These are phyloP conservation scores for Psilanteris sp. DNA, from an alignment of 1,140 invertebrate genomes.

Conservation along the genomic window DNA sequence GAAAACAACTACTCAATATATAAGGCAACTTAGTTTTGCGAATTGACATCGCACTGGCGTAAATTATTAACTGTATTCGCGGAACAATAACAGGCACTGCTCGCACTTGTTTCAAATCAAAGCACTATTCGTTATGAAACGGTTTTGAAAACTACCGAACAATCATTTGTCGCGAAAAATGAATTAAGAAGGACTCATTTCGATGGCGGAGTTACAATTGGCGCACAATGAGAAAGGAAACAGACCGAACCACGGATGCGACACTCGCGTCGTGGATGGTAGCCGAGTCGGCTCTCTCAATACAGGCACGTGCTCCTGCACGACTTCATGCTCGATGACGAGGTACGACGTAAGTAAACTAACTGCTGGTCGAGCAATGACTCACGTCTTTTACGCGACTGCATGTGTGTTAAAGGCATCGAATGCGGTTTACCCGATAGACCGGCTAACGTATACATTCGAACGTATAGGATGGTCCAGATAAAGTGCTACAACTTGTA, in stretches of 20 bases:
- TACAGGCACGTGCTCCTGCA: conserved; percentile 66
- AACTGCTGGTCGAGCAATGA: conserved; percentile 63
- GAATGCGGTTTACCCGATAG: conserved; percentile 26
- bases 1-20: too few relatives aligned
- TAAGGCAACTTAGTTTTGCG: too few relatives aligned
- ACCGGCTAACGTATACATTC: conserved; percentile 37
- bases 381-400: conserved; percentile 56
- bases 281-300: conserved; percentile 45
- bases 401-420: conserved; percentile 36
- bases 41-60: too few relatives aligned
- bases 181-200: too few relatives aligned
- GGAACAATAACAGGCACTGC: too few relatives aligned
- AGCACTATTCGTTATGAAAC: too few relatives aligned
- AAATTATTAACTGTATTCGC: too few relatives aligned
- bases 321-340: conserved; percentile 55
- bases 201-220: too few relatives aligned
- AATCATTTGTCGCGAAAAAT: too few relatives aligned
- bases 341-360: conserved; percentile 63
- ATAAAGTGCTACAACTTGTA: conserved; percentile 44
- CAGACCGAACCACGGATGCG: conserved; percentile 32
- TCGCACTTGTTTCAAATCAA: too few relatives aligned
- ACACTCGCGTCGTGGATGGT: conserved; percentile 24
- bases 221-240: conserved; percentile 14
- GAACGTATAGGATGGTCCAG: conserved; percentile 37
- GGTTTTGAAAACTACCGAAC: too few relatives aligned